These are phyloP conservation scores for Celastrina argiolus DNA, from an alignment of 2,888 invertebrate genomes.

Conservation along the genomic window DNA sequence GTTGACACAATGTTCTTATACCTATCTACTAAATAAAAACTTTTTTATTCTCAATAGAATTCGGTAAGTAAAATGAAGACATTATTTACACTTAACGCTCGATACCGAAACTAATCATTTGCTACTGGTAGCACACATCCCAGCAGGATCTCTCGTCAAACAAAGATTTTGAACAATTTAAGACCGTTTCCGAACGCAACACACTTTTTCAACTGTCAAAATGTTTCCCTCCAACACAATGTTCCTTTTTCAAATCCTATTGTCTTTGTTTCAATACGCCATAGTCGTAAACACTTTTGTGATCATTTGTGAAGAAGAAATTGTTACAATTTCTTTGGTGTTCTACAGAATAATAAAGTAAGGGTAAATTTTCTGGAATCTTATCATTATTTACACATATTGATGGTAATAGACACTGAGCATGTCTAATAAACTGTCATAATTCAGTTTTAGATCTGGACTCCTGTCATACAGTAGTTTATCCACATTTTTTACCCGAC, in stretches of 20 bases:
- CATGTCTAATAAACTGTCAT: conserved; percentile 5
- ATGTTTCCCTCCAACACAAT: conserved; percentile 54
- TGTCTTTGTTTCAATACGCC: conserved; percentile 43
- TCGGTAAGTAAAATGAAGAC: conserved; percentile 42
- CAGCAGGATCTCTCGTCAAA: conserved; percentile 54
- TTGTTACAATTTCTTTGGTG: conserved; percentile 60
- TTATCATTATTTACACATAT: conserved; percentile 7
- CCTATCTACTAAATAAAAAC: background rate
- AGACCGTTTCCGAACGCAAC: conserved; percentile 54
- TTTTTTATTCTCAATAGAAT: conserved; percentile 24
- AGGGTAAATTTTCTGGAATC: conserved; percentile 20
- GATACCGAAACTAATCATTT: conserved; percentile 71
- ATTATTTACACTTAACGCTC: conserved; percentile 68
- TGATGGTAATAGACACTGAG: conserved; percentile 3
- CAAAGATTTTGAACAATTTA: conserved; percentile 65
- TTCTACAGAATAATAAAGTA: conserved; percentile 15
- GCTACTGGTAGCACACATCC: conserved; percentile 66
- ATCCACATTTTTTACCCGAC: background rate
- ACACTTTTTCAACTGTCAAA: conserved; percentile 54
- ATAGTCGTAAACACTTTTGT: conserved; percentile 32
- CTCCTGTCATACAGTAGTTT: background rate
- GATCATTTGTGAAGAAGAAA: conserved; percentile 42
- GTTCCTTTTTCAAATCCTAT: conserved; percentile 38
- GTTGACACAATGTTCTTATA: conserved; percentile 9
- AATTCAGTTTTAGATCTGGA: background rate